Percentiles rank a stretch among this genome's conserved stretches.
Conservation (phyloP, 2,797 vertebrate genomes). For the Psittacula derbiana region DNA sequence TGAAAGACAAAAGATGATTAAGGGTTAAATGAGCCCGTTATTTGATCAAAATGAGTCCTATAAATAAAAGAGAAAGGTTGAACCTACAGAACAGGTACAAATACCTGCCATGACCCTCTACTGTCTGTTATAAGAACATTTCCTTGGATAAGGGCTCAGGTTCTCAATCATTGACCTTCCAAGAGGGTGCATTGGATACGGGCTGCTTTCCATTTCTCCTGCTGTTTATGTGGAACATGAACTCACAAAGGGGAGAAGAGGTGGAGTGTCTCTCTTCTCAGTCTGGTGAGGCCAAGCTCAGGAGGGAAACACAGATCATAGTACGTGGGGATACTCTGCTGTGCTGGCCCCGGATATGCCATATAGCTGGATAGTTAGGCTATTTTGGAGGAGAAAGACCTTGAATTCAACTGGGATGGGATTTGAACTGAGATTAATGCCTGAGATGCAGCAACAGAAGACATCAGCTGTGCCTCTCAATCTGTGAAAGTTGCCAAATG, state of each 20-base stretch:
- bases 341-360: background rate
- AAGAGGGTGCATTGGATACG: background rate
- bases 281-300: background rate
- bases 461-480: slow-evolving; percentile 30
- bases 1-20: background rate
- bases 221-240: background rate
- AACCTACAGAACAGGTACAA: background rate
- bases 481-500: slow-evolving; percentile 42
- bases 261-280: background rate
- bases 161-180: rapidly evolving
- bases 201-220: background rate
- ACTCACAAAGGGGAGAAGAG: background rate
- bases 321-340: background rate
- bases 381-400: slow-evolving; percentile 2
- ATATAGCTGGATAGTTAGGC: background rate
- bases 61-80: background rate
- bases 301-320: background rate
- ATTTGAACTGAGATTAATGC: background rate
- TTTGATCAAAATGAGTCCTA: background rate
- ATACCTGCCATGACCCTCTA: background rate
- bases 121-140: background rate
- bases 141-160: background rate
- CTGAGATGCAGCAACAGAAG: slow-evolving; percentile 1
- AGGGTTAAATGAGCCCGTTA: slow-evolving; percentile 9
- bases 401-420: background rate